These are phyloP conservation scores for Eilema depressum DNA, from an alignment of 2,888 invertebrate species.

Conservation along the genomic window DNA sequence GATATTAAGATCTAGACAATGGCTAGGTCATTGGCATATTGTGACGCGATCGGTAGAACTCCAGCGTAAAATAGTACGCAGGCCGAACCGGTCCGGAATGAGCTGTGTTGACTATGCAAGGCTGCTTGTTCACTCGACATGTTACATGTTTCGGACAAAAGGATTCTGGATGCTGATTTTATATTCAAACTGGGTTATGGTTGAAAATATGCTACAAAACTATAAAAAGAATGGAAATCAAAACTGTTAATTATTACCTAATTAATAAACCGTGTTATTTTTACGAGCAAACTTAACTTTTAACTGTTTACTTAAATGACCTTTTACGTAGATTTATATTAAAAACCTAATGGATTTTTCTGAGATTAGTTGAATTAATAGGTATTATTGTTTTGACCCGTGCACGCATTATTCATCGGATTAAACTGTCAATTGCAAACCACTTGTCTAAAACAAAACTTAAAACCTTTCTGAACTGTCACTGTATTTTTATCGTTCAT, in stretches of 20 bases:
- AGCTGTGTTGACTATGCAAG: conserved; percentile 31
- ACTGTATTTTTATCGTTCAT: too few species aligned
- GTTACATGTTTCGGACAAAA: not conserved
- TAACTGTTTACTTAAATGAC: not conserved
- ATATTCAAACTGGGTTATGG: too few species aligned
- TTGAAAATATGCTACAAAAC: too few species aligned
- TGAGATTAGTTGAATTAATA: too few species aligned
- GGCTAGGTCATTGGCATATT: conserved; percentile 55
- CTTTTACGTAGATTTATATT: not conserved
- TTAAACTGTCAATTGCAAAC: too few species aligned
- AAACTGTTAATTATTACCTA: too few species aligned
- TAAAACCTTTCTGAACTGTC: too few species aligned
- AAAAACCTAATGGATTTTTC: not conserved
- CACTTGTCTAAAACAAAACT: too few species aligned
- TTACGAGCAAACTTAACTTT: not conserved
- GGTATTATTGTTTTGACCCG: too few species aligned
- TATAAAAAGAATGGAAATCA: too few species aligned
- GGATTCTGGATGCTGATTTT: too few species aligned
- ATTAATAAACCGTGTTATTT: not conserved
- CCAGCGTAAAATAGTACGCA: conserved; percentile 21
- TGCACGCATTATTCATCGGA: too few species aligned
- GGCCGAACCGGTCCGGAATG: conserved; percentile 39
- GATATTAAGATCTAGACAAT: conserved; percentile 50
- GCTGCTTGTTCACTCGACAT: conserved; percentile 9
- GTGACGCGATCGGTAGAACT: conserved; percentile 40